Conservation (phyloP, 2,888 invertebrate genomes). For the Tupiocoris notatus region DNA sequence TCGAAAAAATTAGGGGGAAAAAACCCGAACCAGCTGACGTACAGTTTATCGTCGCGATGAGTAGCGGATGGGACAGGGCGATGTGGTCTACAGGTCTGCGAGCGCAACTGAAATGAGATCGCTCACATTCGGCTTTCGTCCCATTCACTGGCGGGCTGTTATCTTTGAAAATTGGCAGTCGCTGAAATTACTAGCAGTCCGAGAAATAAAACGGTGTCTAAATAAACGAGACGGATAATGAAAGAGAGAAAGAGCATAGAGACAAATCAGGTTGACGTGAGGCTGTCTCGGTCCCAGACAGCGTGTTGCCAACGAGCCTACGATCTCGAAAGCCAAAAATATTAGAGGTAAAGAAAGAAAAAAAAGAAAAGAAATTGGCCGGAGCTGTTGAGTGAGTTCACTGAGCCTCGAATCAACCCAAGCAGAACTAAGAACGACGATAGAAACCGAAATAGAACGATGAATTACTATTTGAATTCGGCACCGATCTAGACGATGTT, state of each 20-base stretch:
- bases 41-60: constrained; percentile 15
- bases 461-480: background rate
- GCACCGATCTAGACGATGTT: background rate
- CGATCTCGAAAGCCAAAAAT: background rate
- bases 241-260: background rate
- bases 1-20: background rate
- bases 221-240: background rate
- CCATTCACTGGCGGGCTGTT: constrained; percentile 12
- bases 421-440: background rate
- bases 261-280: too few relatives aligned
- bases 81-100: background rate
- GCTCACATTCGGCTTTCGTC: constrained; percentile 14
- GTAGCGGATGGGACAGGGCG: background rate
- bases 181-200: background rate
- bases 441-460: background rate
- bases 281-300: background rate
- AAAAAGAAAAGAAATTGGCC: background rate
- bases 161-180: constrained; percentile 26
- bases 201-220: background rate
- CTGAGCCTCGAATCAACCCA: background rate
- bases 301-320: background rate
- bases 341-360: background rate
- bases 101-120: background rate
- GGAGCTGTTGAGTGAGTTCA: background rate
- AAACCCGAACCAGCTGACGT: constrained; percentile 20